Percentiles rank a stretch among this genome's conserved stretches.
These are phyloP conservation scores for Aratinga solstitialis DNA, from an alignment of 2,797 vertebrate species.

Conservation along the genomic window DNA sequence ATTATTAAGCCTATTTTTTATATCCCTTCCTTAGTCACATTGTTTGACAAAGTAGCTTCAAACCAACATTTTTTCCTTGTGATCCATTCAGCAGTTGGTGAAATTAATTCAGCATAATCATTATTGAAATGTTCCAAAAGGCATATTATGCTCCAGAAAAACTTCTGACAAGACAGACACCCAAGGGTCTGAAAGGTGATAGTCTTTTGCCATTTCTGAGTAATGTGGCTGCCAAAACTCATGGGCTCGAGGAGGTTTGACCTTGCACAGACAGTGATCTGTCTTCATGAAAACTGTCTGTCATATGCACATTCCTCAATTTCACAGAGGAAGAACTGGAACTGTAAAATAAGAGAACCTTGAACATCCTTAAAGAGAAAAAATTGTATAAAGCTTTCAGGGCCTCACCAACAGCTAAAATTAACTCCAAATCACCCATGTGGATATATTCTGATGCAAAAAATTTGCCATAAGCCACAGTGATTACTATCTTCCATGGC, in stretches of 20 bases:
- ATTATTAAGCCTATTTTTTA: neutral
- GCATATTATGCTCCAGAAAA: slow-evolving; percentile 34
- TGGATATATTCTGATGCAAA: slow-evolving; percentile 22
- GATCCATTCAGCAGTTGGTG: neutral
- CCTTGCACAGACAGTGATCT: slow-evolving; percentile 78
- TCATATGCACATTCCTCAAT: slow-evolving; percentile 76
- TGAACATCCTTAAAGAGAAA: slow-evolving; percentile 72
- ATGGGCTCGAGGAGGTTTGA: slow-evolving; percentile 72
- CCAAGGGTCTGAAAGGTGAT: slow-evolving; percentile 57
- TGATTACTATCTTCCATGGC: neutral
- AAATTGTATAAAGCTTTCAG: slow-evolving; percentile 57
- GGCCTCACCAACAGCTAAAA: slow-evolving; percentile 52
- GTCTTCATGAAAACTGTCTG: slow-evolving; percentile 79
- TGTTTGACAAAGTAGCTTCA: neutral
- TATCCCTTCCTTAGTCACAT: neutral
- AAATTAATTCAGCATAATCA: neutral
- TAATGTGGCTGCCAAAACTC: slow-evolving; percentile 69
- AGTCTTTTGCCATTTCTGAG: slow-evolving; percentile 71
- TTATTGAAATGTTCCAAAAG: slow-evolving; percentile 26
- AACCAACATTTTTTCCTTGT: neutral
- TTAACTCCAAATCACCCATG: slow-evolving; percentile 62
- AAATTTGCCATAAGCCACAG: neutral
- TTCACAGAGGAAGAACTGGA: slow-evolving; percentile 72
- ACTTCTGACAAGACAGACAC: slow-evolving; percentile 34
- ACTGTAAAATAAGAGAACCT: slow-evolving; percentile 64